Percentiles rank a stretch among this genome's conserved stretches.
Evolutionary conservation across 2,888 invertebrate genomes (phyloP).

Genomic region (Tetragonula carbonaria): DNA sequence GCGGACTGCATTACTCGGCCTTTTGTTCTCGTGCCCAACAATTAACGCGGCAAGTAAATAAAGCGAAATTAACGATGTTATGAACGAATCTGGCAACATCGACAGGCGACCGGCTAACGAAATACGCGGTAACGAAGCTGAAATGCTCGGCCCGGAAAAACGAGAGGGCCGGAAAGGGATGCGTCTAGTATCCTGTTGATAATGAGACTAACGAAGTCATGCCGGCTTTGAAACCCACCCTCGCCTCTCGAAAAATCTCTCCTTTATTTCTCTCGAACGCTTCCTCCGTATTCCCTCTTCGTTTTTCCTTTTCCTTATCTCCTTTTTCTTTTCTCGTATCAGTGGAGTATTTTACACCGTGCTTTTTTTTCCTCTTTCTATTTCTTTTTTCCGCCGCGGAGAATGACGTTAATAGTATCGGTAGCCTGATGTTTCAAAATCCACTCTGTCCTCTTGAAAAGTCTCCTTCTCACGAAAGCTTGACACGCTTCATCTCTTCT

Average conservation of each 20-base stretch:
- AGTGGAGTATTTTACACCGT: too few relatives aligned
- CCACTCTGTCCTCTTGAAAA: too few relatives aligned
- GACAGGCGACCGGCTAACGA: conserved; percentile 5
- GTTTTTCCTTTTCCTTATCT: too few relatives aligned
- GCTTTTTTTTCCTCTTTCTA: neutral
- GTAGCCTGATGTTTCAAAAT: too few relatives aligned
- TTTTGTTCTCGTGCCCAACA: conserved; percentile 35
- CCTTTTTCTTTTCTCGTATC: neutral
- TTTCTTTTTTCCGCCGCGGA: too few relatives aligned
- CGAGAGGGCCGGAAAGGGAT: conserved; percentile 11
- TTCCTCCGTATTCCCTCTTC: neutral
- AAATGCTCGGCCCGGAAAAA: conserved; percentile 23
- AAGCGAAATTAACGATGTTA: conserved; percentile 42
- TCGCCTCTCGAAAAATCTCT: neutral
- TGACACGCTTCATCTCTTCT: too few relatives aligned
- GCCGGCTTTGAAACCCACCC: conserved; percentile 7
- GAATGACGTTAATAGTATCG: neutral
- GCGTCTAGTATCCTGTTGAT: conserved; percentile 27
- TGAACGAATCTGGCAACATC: conserved; percentile 11
- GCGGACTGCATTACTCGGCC: neutral
- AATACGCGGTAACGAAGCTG: conserved; percentile 26
- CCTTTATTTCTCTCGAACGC: neutral
- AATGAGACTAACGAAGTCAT: conserved; percentile 39
- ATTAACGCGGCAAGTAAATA: conserved; percentile 40
- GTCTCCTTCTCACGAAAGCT: too few relatives aligned